phyloP scores from a whole-genome alignment of 2,888 invertebrate genomes.

The Pyrrhia umbra region DNA sequence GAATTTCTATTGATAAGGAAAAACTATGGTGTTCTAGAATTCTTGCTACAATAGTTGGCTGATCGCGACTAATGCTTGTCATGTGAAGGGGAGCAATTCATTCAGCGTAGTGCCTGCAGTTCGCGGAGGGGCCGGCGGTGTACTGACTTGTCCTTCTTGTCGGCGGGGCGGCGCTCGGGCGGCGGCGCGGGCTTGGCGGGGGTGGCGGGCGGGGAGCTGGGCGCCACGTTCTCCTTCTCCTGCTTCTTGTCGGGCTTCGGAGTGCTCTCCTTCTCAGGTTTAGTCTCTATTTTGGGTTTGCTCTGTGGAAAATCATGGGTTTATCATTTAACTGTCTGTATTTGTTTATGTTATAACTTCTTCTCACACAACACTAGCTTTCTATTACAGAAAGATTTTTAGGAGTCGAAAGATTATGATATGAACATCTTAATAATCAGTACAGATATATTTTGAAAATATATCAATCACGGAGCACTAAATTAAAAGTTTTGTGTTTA shows the following conservation, averaged over 20 bases:
- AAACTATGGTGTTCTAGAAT: slow-evolving; percentile 2
- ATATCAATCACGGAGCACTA: no score
- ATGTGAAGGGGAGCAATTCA: no score
- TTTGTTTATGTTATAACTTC: no score
- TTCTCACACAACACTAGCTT: no score
- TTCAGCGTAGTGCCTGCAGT: slow-evolving; percentile 37
- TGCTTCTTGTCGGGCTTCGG: slow-evolving; percentile 83
- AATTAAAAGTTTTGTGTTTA: neutral
- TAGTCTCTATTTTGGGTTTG: slow-evolving; percentile 81
- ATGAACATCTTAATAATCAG: no score
- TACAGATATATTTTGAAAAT: no score
- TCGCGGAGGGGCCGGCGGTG: neutral
- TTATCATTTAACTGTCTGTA: neutral
- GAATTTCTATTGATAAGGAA: neutral
- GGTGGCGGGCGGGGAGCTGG: slow-evolving; percentile 80
- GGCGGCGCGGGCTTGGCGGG: slow-evolving; percentile 69
- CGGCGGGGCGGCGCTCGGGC: slow-evolving; percentile 70
- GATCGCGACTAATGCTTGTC: no score
- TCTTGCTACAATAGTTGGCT: no score
- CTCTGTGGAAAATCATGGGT: slow-evolving; percentile 66
- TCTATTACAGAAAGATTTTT: no score
- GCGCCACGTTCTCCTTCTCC: slow-evolving; percentile 88
- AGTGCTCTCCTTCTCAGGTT: slow-evolving; percentile 78
- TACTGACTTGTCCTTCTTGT: slow-evolving; percentile 85
- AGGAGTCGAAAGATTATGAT: no score